Evolutionary conservation across 2,797 vertebrate species (phyloP).

Genomic region (Microctenopoma lineatum): DNA sequence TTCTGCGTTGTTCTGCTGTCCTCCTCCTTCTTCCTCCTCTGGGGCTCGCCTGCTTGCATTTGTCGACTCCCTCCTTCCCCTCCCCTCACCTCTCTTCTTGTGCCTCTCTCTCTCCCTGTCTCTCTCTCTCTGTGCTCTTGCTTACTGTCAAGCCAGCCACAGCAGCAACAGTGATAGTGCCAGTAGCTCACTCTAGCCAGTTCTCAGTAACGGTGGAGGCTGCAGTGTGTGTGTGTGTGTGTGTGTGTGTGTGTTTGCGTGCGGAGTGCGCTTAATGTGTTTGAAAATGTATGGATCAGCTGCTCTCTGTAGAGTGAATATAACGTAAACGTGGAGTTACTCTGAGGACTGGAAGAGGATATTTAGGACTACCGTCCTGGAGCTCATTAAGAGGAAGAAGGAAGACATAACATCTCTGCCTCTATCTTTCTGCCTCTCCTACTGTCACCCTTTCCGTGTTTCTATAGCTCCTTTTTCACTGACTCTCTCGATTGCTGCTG

Average conservation of each 20-base stretch:
- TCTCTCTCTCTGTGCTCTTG: constrained; percentile 51
- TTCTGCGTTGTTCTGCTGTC: constrained; percentile 58
- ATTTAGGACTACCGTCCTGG: constrained; percentile 45
- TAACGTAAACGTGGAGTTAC: constrained; percentile 54
- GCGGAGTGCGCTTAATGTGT: constrained; percentile 27
- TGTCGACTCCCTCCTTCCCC: constrained; percentile 63
- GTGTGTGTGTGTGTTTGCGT: neutral
- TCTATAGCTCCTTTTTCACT: constrained; percentile 33
- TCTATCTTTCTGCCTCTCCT: constrained; percentile 30
- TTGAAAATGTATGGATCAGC: constrained; percentile 40
- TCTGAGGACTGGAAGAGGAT: constrained; percentile 48
- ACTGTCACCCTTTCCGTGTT: constrained; percentile 25
- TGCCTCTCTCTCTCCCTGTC: constrained; percentile 27
- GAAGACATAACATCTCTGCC: constrained; percentile 57
- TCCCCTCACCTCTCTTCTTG: constrained; percentile 17
- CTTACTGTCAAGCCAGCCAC: constrained; percentile 68
- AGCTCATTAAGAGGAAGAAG: constrained; percentile 66
- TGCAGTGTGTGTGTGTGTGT: constrained; percentile 50
- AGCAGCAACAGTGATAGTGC: constrained; percentile 65
- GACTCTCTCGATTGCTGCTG: constrained; percentile 37
- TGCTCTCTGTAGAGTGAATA: constrained; percentile 36
- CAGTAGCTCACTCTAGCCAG: constrained; percentile 61
- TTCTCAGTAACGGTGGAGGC: constrained; percentile 67
- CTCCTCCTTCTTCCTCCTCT: constrained; percentile 36
- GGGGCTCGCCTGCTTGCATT: constrained; percentile 55